These are phyloP conservation scores for Callipepla squamata DNA, from an alignment of 2,113 vertebrate species.

Conservation along the genomic window DNA sequence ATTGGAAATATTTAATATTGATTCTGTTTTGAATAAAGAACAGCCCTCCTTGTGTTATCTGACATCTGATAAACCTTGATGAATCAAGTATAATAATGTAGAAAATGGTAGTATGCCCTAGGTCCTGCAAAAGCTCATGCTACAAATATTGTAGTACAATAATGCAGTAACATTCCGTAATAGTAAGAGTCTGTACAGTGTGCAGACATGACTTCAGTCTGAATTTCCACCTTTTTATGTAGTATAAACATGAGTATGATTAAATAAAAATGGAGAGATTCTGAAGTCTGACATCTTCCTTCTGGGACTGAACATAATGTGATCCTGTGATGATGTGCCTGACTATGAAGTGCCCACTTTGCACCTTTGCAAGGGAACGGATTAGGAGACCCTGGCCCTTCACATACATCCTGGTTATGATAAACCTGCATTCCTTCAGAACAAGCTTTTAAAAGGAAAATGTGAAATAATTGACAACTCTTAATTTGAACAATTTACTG, in stretches of 20 bases:
- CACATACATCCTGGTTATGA: rapidly evolving
- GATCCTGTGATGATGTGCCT: not conserved
- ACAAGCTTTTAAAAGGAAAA: not conserved
- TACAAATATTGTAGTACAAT: too few relatives aligned
- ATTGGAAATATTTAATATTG: not conserved
- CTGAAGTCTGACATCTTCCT: not conserved
- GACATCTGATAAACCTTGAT: not conserved
- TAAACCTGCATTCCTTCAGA: not conserved
- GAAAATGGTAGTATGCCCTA: rapidly evolving
- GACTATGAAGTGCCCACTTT: not conserved
- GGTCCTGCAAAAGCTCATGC: not conserved
- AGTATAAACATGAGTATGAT: not conserved
- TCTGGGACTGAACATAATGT: not conserved
- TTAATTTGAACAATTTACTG: not conserved
- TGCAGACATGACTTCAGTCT: not conserved
- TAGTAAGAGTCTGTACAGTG: rapidly evolving
- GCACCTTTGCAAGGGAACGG: not conserved
- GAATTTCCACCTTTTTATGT: not conserved
- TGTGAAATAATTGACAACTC: not conserved
- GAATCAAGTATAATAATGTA: not conserved
- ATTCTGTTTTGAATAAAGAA: not conserved
- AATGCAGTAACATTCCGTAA: rapidly evolving
- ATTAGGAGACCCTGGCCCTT: not conserved
- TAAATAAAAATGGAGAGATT: not conserved
- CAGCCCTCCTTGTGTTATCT: not conserved